These are phyloP conservation scores for Heliconius hortense DNA, from an alignment of 2,888 invertebrate genomes.

Conservation along the genomic window DNA sequence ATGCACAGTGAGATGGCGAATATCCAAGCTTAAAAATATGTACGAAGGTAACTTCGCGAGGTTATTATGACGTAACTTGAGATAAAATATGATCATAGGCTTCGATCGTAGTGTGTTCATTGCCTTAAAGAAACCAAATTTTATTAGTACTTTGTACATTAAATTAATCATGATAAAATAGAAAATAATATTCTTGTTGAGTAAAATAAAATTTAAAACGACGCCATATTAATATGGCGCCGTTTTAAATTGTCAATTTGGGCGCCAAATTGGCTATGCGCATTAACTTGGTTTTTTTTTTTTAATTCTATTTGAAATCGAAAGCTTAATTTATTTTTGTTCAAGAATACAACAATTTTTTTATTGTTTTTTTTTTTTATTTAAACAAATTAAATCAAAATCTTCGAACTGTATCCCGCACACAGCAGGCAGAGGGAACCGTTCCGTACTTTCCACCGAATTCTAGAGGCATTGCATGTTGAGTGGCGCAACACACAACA, in stretches of 20 bases:
- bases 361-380: too few species aligned
- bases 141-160: not conserved
- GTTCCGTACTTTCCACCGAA: too few species aligned
- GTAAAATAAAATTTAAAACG: too few species aligned
- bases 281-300: not conserved
- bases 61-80: conserved; percentile 93
- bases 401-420: too few species aligned
- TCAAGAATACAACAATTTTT: not conserved
- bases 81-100: conserved; percentile 91
- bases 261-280: not conserved
- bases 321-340: not conserved
- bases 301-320: not conserved
- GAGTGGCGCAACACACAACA: too few species aligned
- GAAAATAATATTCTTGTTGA: not conserved
- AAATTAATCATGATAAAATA: not conserved
- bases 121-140: conserved; percentile 73
- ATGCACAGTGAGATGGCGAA: conserved; percentile 93
- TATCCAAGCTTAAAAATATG: conserved; percentile 92
- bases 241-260: not conserved
- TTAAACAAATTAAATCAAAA: too few species aligned
- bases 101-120: conserved; percentile 92
- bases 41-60: conserved; percentile 92
- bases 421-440: too few species aligned
- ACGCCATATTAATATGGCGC: too few species aligned
- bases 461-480: too few species aligned